Evolutionary conservation across 2,888 invertebrate genomes (phyloP), one percentile per base, ranked within the genome.

Genomic region (Dysmachus trigonus): DNA sequence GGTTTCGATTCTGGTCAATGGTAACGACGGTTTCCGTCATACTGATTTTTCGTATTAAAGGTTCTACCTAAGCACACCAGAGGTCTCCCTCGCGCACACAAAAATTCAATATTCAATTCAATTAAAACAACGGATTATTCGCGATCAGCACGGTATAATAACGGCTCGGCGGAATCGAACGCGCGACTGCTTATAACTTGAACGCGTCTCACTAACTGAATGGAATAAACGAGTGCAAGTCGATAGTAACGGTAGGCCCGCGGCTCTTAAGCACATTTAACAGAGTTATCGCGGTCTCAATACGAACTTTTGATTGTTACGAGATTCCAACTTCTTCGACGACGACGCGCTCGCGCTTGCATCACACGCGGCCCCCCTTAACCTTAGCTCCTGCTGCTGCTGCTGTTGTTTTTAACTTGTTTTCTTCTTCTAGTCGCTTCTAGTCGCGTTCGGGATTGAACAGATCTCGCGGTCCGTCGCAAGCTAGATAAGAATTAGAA

Each of bases 1-100:
- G 95, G 93, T 93, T 95, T 91, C 95, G 95, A 72, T 83, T 83
- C 15, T 71, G 83, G 91, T 96, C 95, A 92, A 96, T 95, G 90
- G 95, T 96, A 90, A 96, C 95, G 90, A 96, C 96, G 90, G 96
- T 96, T 94, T 96, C 96, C 91, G 96, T 95, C 95, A 96, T 96
- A 95, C 95, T 88, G 81, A 30, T 41, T 7, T 22, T 18, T 7
- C 13, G 38, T 18, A 10, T 74, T n/a, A n/a, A 77, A 35, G 27
- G 27, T 41, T 22, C 18, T 62, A 62, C 0, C 22, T 13, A 62
- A 62, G 22, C 62, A 22, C 62, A 13, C 30, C 51, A 18, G 47
- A 30, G 27, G n/a, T 62, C 18, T 41, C 18, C 72, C 72, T 22
- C 47, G 53, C 41, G 22, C 35, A 31, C n/a, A n/a, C n/a, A 33